Evolutionary conservation across 2,113 vertebrate species (phyloP), one percentile per base, ranked within the genome.

Genomic region (Trichomycterus rosablanca): DNA sequence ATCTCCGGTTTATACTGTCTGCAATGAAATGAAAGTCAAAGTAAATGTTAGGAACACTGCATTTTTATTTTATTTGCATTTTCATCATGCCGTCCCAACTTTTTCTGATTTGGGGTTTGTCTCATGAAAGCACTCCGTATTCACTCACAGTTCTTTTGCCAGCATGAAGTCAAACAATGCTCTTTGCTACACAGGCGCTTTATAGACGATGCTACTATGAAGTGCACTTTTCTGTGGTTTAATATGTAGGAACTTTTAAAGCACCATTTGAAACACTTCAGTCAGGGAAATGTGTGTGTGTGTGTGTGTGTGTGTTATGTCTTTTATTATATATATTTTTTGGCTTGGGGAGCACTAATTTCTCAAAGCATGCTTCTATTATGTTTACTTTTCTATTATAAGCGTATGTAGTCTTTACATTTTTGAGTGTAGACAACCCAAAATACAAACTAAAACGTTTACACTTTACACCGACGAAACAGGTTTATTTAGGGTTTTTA

Each of bases 271-370:
- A 60, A 56, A 48, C 24, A 58, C 16, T 75, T 81, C 76, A 64
- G 73, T 81, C 78, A 84, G 83, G 80, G 79, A 82, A 76, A 66
- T 67, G 67, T 64, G 68, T 76, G 63, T 78, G 69, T 68, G 76
- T 72, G 72, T 81, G 65, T 76, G 77, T 81, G 76, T 77, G 78
- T 81, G 79, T 80, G 76, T 76, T 66, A 68, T 48, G 42, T 57
- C 54, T 16, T n/a, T 56, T 66, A 53, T 53, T 15, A 50, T 14
- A 2, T 44, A 45, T n/a, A 40, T 40, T 40, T n/a, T n/a, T 11
- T 8, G 23, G 11, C 7, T 19, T 46, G 15, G 16, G 8, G 22
- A 19, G 19, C 42, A 45, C 22, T 56, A 4, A 56, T 49, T 1
- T 56, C 42, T 24, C 7, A 10, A 16, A 42, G 35, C 37, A 40